Evolutionary conservation across 2,888 invertebrate genomes (phyloP).

Genomic region (Nomada ruficornis): DNA sequence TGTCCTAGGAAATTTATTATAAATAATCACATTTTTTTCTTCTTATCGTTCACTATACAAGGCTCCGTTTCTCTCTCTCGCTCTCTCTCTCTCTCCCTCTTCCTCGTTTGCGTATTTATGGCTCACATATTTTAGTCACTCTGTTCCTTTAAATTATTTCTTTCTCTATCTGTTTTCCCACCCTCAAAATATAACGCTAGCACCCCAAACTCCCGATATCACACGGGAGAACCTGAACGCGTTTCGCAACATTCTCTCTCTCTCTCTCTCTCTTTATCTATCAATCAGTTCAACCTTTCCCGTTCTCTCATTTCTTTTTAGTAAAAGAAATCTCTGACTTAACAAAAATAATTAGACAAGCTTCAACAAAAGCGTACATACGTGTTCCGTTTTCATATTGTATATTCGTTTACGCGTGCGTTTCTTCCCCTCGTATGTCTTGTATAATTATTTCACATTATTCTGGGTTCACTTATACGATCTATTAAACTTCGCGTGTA

Average conservation of each 20-base stretch:
- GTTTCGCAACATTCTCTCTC: slow-evolving; percentile 1
- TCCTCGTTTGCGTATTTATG: slow-evolving; percentile 54
- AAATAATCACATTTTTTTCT: slow-evolving; percentile 78
- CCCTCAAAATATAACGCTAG: slow-evolving; percentile 56
- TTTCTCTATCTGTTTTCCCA: slow-evolving; percentile 15
- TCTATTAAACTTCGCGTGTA: slow-evolving; percentile 36
- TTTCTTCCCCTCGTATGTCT: slow-evolving; percentile 32
- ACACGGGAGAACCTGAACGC: slow-evolving; percentile 21
- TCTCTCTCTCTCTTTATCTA: background rate
- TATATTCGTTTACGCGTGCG: slow-evolving; percentile 50
- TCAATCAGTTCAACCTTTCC: slow-evolving; percentile 9
- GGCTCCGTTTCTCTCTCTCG: slow-evolving; percentile 53
- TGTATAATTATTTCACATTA: slow-evolving; percentile 27
- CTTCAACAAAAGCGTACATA: slow-evolving; percentile 78
- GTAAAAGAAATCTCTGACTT: slow-evolving; percentile 68
- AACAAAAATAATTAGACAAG: slow-evolving; percentile 78
- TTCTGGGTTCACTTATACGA: slow-evolving; percentile 20
- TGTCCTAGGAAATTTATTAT: slow-evolving; percentile 76
- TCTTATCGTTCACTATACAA: slow-evolving; percentile 70
- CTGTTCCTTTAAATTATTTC: background rate
- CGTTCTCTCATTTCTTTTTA: slow-evolving; percentile 34
- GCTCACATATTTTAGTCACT: slow-evolving; percentile 37
- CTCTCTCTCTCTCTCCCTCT: slow-evolving; percentile 25
- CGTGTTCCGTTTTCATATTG: slow-evolving; percentile 50
- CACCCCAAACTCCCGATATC: slow-evolving; percentile 52